These are phyloP conservation scores for Acromyrmex heyeri DNA, from an alignment of 1,140 invertebrate species.

Conservation along the genomic window DNA sequence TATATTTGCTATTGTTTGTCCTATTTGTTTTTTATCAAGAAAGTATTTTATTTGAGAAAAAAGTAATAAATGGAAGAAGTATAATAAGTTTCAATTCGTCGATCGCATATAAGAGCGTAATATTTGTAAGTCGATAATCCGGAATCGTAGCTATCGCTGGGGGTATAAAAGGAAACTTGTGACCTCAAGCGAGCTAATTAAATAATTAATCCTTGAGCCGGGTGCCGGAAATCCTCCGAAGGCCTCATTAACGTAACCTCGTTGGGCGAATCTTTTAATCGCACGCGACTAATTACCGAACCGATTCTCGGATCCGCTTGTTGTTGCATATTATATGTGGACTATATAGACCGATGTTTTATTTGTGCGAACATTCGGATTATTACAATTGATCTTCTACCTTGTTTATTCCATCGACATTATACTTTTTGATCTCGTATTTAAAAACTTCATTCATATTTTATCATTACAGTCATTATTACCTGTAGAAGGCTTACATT, in stretches of 20 bases:
- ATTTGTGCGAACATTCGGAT: not conserved
- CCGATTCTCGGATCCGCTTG: conserved; percentile 9
- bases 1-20: not conserved
- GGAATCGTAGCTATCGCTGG: not conserved
- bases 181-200: conserved; percentile 9
- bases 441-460: conserved; percentile 1
- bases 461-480: not conserved
- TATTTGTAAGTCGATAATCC: not conserved
- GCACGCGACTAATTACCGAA: conserved; percentile 30
- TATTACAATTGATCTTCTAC: conserved; percentile 9
- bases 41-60: not conserved
- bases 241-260: conserved; percentile 41
- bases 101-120: too few relatives aligned
- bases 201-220: conserved; percentile 36
- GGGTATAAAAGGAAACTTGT: not conserved
- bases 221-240: not conserved
- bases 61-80: not conserved
- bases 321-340: not conserved
- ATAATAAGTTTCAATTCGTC: not conserved
- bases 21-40: not conserved
- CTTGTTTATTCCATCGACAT: not conserved
- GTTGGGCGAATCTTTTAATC: not conserved
- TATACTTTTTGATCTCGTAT: not conserved
- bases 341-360: not conserved
- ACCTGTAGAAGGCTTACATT: conserved; percentile 3